Percentiles rank a stretch among this genome's conserved stretches.
These are phyloP conservation scores for Matsumyia berberina DNA, from an alignment of 2,888 invertebrate species.

Conservation along the genomic window DNA sequence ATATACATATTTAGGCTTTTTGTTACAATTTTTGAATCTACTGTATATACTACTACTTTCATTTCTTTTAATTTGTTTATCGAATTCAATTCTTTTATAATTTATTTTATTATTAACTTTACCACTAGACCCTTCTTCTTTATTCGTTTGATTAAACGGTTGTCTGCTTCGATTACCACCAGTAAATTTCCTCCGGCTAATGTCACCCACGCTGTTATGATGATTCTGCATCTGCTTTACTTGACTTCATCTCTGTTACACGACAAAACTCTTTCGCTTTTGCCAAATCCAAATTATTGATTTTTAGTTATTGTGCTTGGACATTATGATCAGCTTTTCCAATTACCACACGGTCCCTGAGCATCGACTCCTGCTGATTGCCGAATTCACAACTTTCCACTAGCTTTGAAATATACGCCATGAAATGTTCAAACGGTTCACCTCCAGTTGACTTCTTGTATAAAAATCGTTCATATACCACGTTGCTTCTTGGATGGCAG, in stretches of 20 bases:
- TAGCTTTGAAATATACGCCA: too few relatives aligned
- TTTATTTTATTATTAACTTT: slow-evolving; percentile 7
- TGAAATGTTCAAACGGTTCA: too few relatives aligned
- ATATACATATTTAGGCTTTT: slow-evolving; percentile 9
- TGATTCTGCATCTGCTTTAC: slow-evolving; percentile 19
- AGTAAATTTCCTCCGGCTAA: slow-evolving; percentile 4
- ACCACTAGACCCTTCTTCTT: not conserved
- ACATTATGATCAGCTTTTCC: too few relatives aligned
- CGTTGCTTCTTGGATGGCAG: too few relatives aligned
- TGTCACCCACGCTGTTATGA: slow-evolving; percentile 18
- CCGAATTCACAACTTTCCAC: too few relatives aligned
- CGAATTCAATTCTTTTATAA: slow-evolving; percentile 6
- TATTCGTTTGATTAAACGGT: too few relatives aligned
- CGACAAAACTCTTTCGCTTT: slow-evolving; percentile 28
- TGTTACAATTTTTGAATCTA: slow-evolving; percentile 33
- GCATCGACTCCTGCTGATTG: too few relatives aligned
- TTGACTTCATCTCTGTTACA: slow-evolving; percentile 27
- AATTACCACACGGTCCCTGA: too few relatives aligned
- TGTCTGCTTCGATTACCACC: not conserved
- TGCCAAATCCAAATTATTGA: slow-evolving; percentile 32
- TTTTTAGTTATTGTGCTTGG: slow-evolving; percentile 72
- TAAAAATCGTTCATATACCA: too few relatives aligned
- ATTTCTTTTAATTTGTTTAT: slow-evolving; percentile 11
- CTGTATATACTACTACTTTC: slow-evolving; percentile 17
- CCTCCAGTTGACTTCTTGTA: too few relatives aligned